Base-by-base conservation (phyloP, 1,140 invertebrate genomes). In the Drosophila sp. region DNA sequence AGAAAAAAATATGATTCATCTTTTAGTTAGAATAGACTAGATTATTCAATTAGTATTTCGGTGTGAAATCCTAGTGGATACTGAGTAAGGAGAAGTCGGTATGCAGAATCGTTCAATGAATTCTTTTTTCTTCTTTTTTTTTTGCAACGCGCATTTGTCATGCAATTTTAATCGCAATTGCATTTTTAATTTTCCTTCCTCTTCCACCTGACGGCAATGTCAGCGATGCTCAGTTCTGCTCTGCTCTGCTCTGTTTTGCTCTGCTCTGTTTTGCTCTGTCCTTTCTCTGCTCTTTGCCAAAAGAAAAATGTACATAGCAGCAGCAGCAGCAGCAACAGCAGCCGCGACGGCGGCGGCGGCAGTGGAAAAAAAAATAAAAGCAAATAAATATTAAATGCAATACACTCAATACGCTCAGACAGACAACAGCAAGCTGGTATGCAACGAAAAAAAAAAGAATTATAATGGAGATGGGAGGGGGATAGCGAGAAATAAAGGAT, bases 371-470 rank as follows among this genome's bases (percentile, higher is more conserved):
- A 47, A 77, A 89, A 87, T 77, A 84, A 89, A 87, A 89, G 83
- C 83, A 83, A 89, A 87, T 87, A 87, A 87, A 87, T 87, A 89
- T 87, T 87, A 89, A 87, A 87, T 87, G 84, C 83, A 87, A 87
- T 87, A 83, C 83, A 87, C 83, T 87, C 83, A 83, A 87, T 89
- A 89, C 76, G 23, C 44, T 60, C 55, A 62, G 25, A 25, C 54
- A 56, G 64, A 76, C 63, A 74, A 66, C 60, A 76, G 76, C 66
- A 23, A 83, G 67, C 67, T 80, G 83, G 73, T 82, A 82, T 70
- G 70, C 72, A 71, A 29, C 35, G 17, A 25, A 56, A 61, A 25
- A 33, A 58, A 54, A 35, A 25, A 57, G 30, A 72, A 65, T 54
- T 10, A 38, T 8, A 44, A 64, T 11, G 38, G 11, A 40, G 2